Base-by-base conservation (phyloP, 2,888 invertebrate genomes). In the Chaetoderma sp. region DNA sequence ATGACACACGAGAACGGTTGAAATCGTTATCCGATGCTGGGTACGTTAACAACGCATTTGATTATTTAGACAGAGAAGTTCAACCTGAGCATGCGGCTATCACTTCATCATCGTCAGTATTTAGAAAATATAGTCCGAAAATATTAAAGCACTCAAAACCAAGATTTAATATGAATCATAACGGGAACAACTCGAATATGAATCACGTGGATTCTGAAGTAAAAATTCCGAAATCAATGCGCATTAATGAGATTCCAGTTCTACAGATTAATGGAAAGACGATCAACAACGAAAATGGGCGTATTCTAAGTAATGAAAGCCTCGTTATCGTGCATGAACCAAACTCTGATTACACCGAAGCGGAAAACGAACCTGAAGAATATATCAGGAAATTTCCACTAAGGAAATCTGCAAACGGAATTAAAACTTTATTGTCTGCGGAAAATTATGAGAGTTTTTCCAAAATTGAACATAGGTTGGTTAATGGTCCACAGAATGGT, bases 181-280 rank as follows among this genome's bases (percentile, higher is more conserved):
- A 32, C 16, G 52, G 30, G 10, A 18, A 3, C 16, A 16, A n/a
- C 8, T 10, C 32, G 2, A 16, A 21, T 18, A 3, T n/a, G n/a
- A 52, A 18, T 13, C 5, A 28, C 16, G 28, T 33, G 32, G 32
- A 23, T 13, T 33, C 52, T 18, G 39, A 36, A n/a, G 28, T 23
- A 18, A 13, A 21, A 3, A 21, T 23, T 47, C 25, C 49, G 3
- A 47, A 47, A 21, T n/a, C n/a, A n/a, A n/a, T n/a, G n/a, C n/a
- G n/a, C n/a, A n/a, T n/a, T n/a, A n/a, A n/a, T n/a, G 32, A 52
- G 3, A 8, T 52, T 28, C 52, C 52, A 4, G 2, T 30, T n/a
- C 21, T 52, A 2, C 52, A 52, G 52, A 33, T 52, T 8, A 52
- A 52, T 32, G 52, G 52, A 13, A 33, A 52, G 32, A 33, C 52